A percentile compares a stretch with the other conserved stretches of the same genome.
phyloP scores from a whole-genome alignment of 2,113 vertebrate species.

The Raja brachyura region DNA sequence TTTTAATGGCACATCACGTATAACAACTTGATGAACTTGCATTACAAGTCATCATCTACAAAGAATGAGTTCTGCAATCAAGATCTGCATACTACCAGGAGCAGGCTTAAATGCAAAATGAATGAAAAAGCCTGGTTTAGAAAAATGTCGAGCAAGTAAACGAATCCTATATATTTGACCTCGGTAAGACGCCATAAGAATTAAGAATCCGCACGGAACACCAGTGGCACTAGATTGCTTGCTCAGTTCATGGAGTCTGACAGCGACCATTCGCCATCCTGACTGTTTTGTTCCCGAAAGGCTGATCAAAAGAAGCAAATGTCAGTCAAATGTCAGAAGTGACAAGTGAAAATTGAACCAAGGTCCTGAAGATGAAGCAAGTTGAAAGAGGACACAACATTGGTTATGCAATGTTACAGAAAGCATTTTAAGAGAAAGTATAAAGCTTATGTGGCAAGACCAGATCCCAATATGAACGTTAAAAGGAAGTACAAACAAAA shows the following conservation, averaged over 20 bases:
- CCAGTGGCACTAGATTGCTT: background rate
- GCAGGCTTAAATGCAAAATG: background rate
- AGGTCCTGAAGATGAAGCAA: background rate
- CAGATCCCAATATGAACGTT: slow-evolving; percentile 1
- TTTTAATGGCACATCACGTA: background rate
- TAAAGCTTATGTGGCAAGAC: background rate
- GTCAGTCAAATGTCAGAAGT: background rate
- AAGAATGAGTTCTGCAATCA: background rate
- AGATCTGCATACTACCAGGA: background rate
- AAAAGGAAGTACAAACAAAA: slow-evolving; percentile 13
- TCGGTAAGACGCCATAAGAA: background rate
- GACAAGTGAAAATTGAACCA: slow-evolving; percentile 1
- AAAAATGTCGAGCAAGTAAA: background rate
- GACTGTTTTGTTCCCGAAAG: too few species aligned
- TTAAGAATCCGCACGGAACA: background rate
- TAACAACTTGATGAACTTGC: slow-evolving; percentile 12
- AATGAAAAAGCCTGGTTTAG: background rate
- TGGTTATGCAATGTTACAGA: background rate
- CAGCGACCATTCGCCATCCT: too few species aligned
- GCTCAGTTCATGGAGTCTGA: background rate
- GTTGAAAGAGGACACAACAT: background rate
- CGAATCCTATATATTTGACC: background rate
- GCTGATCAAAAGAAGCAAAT: too few species aligned
- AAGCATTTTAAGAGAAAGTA: background rate
- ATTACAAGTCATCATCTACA: background rate